phyloP scores from a whole-genome alignment of 1,140 invertebrate genomes.

The Bicyclus anynana region DNA sequence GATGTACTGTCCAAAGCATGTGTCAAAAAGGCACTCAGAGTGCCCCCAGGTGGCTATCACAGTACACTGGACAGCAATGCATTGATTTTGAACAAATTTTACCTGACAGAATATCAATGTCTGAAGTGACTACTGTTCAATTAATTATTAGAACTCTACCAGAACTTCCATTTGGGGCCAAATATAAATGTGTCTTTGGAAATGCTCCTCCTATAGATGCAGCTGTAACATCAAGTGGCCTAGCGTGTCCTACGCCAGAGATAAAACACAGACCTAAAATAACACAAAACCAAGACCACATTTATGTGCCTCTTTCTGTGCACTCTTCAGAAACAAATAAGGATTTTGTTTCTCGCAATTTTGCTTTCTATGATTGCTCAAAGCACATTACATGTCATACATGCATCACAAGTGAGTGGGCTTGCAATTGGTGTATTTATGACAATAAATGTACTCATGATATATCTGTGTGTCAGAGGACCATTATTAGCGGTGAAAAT shows the following conservation, averaged over 20 bases:
- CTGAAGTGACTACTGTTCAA: constrained; percentile 89
- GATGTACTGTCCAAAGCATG: constrained; percentile 90
- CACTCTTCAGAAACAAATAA: constrained; percentile 95
- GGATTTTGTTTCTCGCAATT: constrained; percentile 95
- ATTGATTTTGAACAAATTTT: constrained; percentile 96
- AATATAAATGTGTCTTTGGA: constrained; percentile 96
- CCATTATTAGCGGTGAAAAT: constrained; percentile 90
- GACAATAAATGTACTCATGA: constrained; percentile 96
- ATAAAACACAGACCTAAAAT: constrained; percentile 88
- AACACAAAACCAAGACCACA: constrained; percentile 89
- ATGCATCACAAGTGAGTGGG: constrained; percentile 93
- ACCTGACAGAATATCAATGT: constrained; percentile 93
- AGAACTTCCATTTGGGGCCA: constrained; percentile 90
- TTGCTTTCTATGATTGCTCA: constrained; percentile 96
- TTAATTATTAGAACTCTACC: constrained; percentile 93
- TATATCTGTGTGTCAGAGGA: constrained; percentile 86
- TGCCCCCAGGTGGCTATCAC: constrained; percentile 93
- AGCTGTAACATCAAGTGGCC: constrained; percentile 85
- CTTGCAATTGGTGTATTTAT: constrained; percentile 97
- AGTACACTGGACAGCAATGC: constrained; percentile 94
- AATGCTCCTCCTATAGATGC: constrained; percentile 92
- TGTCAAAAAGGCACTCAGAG: constrained; percentile 94
- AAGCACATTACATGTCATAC: constrained; percentile 90
- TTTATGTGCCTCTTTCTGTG: constrained; percentile 94
- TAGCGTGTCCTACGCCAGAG: constrained; percentile 91